Percentiles rank a stretch among this genome's conserved stretches.
These are phyloP conservation scores for Parasteatoda tepidariorum DNA, from an alignment of 1,140 invertebrate species.

Conservation along the genomic window DNA sequence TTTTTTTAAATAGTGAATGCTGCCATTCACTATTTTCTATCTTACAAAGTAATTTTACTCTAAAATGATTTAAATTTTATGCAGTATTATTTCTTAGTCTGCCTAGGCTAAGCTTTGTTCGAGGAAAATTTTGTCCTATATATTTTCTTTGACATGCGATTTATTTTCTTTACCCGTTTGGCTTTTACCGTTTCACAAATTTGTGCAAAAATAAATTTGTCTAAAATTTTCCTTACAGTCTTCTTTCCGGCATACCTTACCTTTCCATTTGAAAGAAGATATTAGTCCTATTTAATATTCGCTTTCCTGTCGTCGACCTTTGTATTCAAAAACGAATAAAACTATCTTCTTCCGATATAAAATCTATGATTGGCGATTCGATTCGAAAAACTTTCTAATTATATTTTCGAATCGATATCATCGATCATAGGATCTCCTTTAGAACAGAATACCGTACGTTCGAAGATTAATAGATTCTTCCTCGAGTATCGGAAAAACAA, in stretches of 20 bases:
- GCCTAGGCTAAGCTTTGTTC: no score
- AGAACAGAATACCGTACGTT: slow-evolving; percentile 18
- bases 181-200: no score
- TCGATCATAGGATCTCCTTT: slow-evolving; percentile 11
- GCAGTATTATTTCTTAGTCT: no score
- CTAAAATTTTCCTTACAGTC: no score
- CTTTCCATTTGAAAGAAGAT: not conserved
- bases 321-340: not conserved
- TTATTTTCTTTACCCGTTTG: no score
- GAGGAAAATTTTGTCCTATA: no score
- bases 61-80: no score
- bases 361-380: slow-evolving; percentile 56
- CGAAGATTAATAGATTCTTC: slow-evolving; percentile 58
- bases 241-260: not conserved
- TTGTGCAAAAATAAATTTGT: no score
- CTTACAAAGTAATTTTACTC: no score
- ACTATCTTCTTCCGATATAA: slow-evolving; percentile 20
- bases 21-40: no score
- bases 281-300: not conserved
- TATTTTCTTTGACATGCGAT: no score
- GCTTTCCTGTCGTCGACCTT: not conserved
- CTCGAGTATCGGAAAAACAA: slow-evolving; percentile 58
- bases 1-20: no score
- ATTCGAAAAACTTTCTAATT: slow-evolving; percentile 58
- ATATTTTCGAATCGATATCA: slow-evolving; percentile 43